Evolutionary conservation across 1,140 invertebrate species (phyloP).

Genomic region (Temnothorax nylanderi): DNA sequence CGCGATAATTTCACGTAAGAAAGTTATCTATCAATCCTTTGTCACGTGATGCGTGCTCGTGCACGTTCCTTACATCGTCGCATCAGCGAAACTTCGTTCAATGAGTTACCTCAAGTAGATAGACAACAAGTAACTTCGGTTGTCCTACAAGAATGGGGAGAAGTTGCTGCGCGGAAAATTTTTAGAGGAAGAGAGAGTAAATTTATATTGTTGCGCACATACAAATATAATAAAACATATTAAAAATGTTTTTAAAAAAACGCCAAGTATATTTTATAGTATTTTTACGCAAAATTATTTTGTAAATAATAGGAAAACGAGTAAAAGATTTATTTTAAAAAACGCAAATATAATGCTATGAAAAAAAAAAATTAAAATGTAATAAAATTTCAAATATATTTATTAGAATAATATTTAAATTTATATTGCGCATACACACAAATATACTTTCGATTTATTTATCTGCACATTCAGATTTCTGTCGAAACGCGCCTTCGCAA

Average conservation of each 20-base stretch:
- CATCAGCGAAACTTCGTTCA: slow-evolving; percentile 35
- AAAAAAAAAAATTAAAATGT: no score
- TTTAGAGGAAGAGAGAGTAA: not conserved
- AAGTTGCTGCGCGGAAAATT: not conserved
- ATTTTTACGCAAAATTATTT: no score
- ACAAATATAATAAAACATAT: not conserved
- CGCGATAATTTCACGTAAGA: slow-evolving; percentile 7
- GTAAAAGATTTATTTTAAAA: no score
- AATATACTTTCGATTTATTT: slow-evolving; percentile 8
- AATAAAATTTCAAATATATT: no score
- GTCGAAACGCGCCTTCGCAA: not conserved
- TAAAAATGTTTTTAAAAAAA: no score
- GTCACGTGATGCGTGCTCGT: not conserved
- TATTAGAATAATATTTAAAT: not conserved
- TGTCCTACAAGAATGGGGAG: not conserved
- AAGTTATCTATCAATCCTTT: slow-evolving; percentile 8
- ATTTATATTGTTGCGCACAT: not conserved
- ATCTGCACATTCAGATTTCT: slow-evolving; percentile 7
- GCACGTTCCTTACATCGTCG: slow-evolving; percentile 3
- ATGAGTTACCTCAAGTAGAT: not conserved
- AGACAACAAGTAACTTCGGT: slow-evolving; percentile 33
- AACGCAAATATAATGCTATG: no score
- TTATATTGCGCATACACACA: not conserved
- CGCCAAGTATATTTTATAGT: no score
- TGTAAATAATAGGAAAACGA: no score